Evolutionary conservation across 2,888 invertebrate genomes (phyloP).

Genomic region (Danaus chrysippus): DNA sequence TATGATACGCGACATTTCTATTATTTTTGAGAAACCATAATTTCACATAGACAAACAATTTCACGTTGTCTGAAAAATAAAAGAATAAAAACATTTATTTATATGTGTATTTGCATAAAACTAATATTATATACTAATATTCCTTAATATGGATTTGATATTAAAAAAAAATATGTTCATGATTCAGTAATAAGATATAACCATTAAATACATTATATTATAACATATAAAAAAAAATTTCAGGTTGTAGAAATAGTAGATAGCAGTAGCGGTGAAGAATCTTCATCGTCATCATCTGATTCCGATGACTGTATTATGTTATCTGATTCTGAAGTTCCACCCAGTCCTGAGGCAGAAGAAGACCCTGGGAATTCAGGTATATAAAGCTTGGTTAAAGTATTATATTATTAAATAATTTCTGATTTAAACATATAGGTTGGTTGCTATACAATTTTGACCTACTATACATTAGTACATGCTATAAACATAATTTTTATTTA

Average conservation of each 20-base stretch:
- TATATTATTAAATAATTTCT: constrained; percentile 3
- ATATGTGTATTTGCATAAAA: too few relatives aligned
- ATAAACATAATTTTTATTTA: not conserved
- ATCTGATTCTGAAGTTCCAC: constrained; percentile 88
- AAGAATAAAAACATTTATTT: too few relatives aligned
- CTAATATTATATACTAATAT: too few relatives aligned
- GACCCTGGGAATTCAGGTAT: constrained; percentile 93
- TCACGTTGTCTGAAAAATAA: too few relatives aligned
- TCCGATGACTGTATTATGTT: constrained; percentile 91
- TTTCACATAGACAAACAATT: too few relatives aligned
- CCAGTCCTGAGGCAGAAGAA: constrained; percentile 89
- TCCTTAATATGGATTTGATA: too few relatives aligned
- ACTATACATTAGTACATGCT: not conserved
- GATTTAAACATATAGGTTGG: not conserved
- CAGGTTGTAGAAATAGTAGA: constrained; percentile 88
- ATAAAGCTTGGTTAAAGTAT: not conserved
- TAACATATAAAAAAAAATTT: constrained; percentile 28
- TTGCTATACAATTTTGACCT: not conserved
- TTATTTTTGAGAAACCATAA: too few relatives aligned
- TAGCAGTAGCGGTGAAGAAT: constrained; percentile 78
- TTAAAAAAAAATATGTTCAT: too few relatives aligned
- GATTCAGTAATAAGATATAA: too few relatives aligned
- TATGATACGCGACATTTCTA: too few relatives aligned
- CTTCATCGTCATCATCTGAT: constrained; percentile 82
- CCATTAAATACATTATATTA: too few relatives aligned